Conservation (phyloP, 2,113 vertebrate genomes). For the Zosterops japonicus region DNA sequence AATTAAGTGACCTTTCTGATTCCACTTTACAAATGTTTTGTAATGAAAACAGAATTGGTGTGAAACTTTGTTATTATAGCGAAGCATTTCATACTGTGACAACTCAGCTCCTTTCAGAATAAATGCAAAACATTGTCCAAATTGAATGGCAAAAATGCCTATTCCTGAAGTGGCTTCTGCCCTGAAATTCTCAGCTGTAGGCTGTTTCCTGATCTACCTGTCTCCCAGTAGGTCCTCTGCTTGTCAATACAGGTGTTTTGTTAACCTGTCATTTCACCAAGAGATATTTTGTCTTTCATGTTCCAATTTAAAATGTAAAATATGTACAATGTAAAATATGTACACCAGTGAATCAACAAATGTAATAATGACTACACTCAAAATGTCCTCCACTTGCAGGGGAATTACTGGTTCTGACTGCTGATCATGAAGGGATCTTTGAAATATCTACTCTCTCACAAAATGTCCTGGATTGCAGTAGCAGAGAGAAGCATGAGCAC, state of each 20-base stretch:
- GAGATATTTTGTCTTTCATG: background rate
- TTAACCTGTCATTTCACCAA: background rate
- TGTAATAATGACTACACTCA: background rate
- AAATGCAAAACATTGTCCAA: background rate
- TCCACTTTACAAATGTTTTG: slow-evolving; percentile 7
- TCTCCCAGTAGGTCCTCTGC: background rate
- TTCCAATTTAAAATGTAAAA: background rate
- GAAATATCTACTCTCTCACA: background rate
- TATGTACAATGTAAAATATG: background rate
- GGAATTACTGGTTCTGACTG: background rate
- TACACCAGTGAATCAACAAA: background rate
- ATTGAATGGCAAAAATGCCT: background rate
- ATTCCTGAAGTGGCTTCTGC: background rate
- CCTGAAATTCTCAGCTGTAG: background rate
- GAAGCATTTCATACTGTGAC: background rate
- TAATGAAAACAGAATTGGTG: background rate
- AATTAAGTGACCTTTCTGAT: slow-evolving; percentile 8
- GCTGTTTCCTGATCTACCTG: background rate
- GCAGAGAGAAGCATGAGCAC: background rate
- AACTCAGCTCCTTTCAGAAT: background rate
- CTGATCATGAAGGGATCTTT: background rate
- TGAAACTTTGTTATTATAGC: background rate
- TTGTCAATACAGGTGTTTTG: background rate
- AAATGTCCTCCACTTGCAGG: background rate
- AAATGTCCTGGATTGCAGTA: background rate